Conservation (phyloP, 2,797 vertebrate genomes). For the Acrossocheilus wenchowensis region DNA sequence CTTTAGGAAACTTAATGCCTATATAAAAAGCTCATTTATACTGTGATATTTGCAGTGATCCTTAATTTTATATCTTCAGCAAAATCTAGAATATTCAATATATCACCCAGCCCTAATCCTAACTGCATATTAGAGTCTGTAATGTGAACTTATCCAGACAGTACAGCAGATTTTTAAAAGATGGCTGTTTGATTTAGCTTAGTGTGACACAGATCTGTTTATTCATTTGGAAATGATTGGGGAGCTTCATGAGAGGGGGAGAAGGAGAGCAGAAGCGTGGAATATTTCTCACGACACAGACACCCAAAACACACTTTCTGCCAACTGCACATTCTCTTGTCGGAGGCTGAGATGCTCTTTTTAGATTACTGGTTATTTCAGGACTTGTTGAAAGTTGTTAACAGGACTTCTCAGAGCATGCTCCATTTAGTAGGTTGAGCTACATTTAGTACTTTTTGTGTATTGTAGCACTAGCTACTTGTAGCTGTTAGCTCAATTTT, state of each 20-base stretch:
- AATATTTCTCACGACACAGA: conserved; percentile 36
- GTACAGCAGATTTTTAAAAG: conserved; percentile 26
- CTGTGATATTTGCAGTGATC: not conserved
- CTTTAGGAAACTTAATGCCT: not conserved
- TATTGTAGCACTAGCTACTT: not conserved
- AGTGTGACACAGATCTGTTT: conserved; percentile 41
- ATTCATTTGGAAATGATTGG: conserved; percentile 44
- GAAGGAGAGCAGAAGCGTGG: conserved; percentile 27
- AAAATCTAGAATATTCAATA: conserved; percentile 10
- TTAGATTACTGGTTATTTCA: conserved; percentile 25
- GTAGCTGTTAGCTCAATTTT: not conserved
- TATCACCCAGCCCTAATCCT: conserved; percentile 9
- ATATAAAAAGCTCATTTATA: conserved; percentile 11
- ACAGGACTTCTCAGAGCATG: not conserved
- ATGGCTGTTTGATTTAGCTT: conserved; percentile 41
- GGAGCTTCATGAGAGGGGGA: conserved; percentile 11
- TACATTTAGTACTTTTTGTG: not conserved
- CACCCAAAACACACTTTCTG: conserved; percentile 31
- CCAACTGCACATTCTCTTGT: conserved; percentile 37
- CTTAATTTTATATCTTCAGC: conserved; percentile 16
- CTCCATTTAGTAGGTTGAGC: not conserved
- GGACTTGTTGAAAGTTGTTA: not conserved
- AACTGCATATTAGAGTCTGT: conserved; percentile 9
- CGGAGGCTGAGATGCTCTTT: conserved; percentile 23
- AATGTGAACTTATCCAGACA: conserved; percentile 24